Evolutionary conservation across 2,797 vertebrate species (phyloP).

Genomic region (Parambassis ranga): DNA sequence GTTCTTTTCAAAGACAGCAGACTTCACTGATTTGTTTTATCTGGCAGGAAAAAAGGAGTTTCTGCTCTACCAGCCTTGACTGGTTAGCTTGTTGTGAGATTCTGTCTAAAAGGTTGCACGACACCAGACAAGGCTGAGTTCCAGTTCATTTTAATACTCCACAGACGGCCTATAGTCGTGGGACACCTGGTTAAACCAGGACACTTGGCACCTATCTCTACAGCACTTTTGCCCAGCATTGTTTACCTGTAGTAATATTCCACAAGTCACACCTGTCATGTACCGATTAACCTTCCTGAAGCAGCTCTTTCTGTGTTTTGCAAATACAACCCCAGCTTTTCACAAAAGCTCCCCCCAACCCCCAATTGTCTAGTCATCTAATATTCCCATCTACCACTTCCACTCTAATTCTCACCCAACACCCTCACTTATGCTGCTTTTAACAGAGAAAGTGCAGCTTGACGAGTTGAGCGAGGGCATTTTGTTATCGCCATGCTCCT

Average conservation of each 20-base stretch:
- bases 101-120: too few relatives aligned
- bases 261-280: not conserved
- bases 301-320: not conserved
- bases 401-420: slow-evolving; percentile 20
- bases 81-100: too few relatives aligned
- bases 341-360: too few relatives aligned
- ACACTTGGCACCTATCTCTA: not conserved
- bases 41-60: too few relatives aligned
- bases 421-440: slow-evolving; percentile 26
- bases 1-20: too few relatives aligned
- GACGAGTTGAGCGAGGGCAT: slow-evolving; percentile 21
- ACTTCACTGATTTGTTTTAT: too few relatives aligned
- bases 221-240: not conserved
- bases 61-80: too few relatives aligned
- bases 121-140: too few relatives aligned
- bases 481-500: slow-evolving; percentile 33
- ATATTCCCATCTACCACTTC: slow-evolving; percentile 32
- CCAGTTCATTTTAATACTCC: too few relatives aligned
- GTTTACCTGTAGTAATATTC: not conserved
- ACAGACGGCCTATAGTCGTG: too few relatives aligned
- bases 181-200: not conserved
- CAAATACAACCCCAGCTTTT: too few relatives aligned
- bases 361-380: slow-evolving; percentile 23
- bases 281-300: slow-evolving; percentile 1
- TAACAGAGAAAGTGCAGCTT: slow-evolving; percentile 7